Evolutionary conservation across 2,888 invertebrate genomes (phyloP).

Genomic region (Pecten maximus): DNA sequence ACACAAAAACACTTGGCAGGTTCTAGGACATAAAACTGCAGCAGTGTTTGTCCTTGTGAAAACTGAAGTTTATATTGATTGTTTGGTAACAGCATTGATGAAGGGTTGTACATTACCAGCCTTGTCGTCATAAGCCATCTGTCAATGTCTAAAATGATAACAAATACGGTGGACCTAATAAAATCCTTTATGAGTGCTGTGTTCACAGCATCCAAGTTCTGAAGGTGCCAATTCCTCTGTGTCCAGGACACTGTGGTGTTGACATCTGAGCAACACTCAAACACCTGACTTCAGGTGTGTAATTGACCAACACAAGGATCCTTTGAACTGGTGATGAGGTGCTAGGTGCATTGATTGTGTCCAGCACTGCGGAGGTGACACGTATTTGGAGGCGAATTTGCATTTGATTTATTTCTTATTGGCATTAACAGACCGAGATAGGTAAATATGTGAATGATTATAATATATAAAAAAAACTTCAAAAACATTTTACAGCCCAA

Average conservation of each 20-base stretch:
- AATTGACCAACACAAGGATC: background rate
- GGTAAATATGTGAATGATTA: too few species aligned
- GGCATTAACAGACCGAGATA: background rate
- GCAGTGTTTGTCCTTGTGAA: background rate
- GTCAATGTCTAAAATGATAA: slow-evolving; percentile 4
- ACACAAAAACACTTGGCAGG: background rate
- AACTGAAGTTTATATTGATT: slow-evolving; percentile 8
- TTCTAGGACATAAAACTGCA: background rate
- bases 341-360: background rate
- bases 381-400: background rate
- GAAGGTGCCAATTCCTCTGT: background rate
- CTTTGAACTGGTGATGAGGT: background rate
- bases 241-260: background rate
- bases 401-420: background rate
- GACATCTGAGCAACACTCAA: background rate
- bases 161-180: background rate
- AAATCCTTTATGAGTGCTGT: background rate
- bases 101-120: background rate
- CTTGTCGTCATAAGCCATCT: background rate
- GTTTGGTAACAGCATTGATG: background rate
- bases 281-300: background rate
- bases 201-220: background rate
- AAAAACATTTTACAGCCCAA: too few species aligned
- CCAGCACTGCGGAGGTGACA: background rate
- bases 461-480: too few species aligned